Evolutionary conservation across 2,797 vertebrate species (phyloP).

Genomic region (Tapirus indicus): DNA sequence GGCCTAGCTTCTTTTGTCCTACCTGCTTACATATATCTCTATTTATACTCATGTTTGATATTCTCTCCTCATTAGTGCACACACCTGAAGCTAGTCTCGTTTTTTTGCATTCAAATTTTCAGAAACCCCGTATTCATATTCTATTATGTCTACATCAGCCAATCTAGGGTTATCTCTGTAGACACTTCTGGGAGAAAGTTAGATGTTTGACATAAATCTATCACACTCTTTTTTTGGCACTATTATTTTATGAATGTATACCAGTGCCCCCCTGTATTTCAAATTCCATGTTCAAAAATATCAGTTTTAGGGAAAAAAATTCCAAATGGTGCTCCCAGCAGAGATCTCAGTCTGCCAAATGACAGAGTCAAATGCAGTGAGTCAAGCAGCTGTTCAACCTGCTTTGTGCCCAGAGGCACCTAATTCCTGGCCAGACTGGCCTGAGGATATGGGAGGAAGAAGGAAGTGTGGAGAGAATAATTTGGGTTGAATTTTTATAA

Average conservation of each 20-base stretch:
- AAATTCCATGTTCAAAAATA: conserved; percentile 51
- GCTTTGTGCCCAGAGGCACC: background rate
- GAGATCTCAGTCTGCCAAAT: conserved; percentile 57
- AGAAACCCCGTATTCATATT: background rate
- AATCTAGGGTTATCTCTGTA: background rate
- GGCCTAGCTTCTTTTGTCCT: background rate
- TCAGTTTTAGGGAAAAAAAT: background rate
- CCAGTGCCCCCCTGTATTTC: background rate
- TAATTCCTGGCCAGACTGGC: background rate
- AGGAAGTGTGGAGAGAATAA: background rate
- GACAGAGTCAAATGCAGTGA: conserved; percentile 51
- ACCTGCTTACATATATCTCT: background rate
- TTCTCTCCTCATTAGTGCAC: background rate
- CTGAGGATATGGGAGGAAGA: background rate
- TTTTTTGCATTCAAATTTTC: background rate
- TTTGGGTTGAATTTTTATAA: conserved; percentile 9
- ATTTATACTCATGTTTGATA: background rate
- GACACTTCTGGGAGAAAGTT: background rate
- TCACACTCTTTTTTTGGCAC: background rate
- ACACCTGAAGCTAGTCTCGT: background rate
- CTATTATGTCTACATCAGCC: background rate
- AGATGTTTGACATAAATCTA: background rate
- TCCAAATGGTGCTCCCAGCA: conserved; percentile 37
- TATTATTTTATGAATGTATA: background rate
- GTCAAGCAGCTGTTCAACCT: conserved; percentile 36